Evolutionary conservation across 2,113 vertebrate genomes (phyloP), one percentile per base, ranked within the genome.

Genomic region (Pseudorasbora parva): DNA sequence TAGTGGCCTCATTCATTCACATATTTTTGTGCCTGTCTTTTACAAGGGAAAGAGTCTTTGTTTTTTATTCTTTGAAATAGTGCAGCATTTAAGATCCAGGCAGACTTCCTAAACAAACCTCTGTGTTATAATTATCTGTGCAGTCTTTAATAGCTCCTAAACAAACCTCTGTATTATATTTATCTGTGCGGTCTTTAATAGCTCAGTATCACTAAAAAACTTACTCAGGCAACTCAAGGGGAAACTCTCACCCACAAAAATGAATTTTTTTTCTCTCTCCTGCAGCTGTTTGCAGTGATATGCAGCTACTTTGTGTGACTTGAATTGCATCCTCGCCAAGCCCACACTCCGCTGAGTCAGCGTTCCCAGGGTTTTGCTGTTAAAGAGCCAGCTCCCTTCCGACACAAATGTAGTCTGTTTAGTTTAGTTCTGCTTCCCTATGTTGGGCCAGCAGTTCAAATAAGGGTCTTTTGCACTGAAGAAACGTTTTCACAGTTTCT

Each of bases 211-310:
- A 43, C 54, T 59, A 33, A 60, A 78, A 78, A 78, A 78, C 57
- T 27, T 59, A 47, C 33, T 60, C n/a, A 2, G 3, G 21, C 71
- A 56, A 37, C 27, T 76, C 11, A 0, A 51, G 15, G 37, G n/a
- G 76, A 47, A 78, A 62, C 76, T 78, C 7, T 74, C 45, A 51
- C 11, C 68, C n/a, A 4, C 47, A 77, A 15, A 25, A 17, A 23
- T 62, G 21, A 8, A 33, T 0, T 78, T 23, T 45, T 45, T 43
- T 74, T 60, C 0, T 30, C 10, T 66, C 43, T 41, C 43, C 59
- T 49, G 59, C 43, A 30, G 57, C 64, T 81, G 79, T 71, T 71
- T 81, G 19, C 47, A 8, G 25, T 68, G 62, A 68, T 51, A 66
- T 51, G 8, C 57, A 0, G 25, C 64, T 25, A n/a, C 62, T 80